A percentile compares a stretch with the other conserved stretches of the same genome.
Conservation (phyloP, 23 tunicate species). For the Trididemnum miniatum region DNA sequence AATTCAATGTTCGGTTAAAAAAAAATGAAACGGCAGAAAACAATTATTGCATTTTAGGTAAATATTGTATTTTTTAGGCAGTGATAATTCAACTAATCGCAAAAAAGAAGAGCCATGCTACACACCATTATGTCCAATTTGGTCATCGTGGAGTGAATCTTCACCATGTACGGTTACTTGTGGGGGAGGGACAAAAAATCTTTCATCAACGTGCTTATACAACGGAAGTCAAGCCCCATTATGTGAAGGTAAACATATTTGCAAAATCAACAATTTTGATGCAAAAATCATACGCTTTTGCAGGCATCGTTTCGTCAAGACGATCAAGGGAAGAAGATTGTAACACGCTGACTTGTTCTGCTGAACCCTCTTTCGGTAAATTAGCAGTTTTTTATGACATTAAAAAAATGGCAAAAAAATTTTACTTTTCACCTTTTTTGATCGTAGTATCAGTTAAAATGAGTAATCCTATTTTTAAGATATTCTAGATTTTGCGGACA, state of each 20-base stretch:
- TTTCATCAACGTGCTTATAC: not conserved
- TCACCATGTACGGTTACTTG: not conserved
- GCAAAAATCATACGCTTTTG: not conserved
- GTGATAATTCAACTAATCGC: not conserved
- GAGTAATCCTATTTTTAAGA: too few relatives aligned
- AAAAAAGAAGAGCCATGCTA: not conserved
- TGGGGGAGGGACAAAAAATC: not conserved
- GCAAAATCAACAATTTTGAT: not conserved
- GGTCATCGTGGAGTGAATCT: not conserved
- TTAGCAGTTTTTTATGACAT: too few relatives aligned
- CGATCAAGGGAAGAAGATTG: not conserved
- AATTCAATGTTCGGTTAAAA: too few relatives aligned
- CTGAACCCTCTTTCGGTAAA: too few relatives aligned
- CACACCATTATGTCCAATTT: not conserved
- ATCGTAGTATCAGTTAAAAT: too few relatives aligned
- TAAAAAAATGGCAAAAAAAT: too few relatives aligned
- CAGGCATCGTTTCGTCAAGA: not conserved
- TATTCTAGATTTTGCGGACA: too few relatives aligned
- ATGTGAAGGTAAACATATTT: constrained; percentile 3
- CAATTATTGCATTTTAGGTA: too few relatives aligned
- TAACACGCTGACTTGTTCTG: not conserved
- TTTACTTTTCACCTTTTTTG: too few relatives aligned
- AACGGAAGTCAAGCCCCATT: not conserved
- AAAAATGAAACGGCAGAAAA: too few relatives aligned
- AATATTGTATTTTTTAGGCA: too few relatives aligned